Percentiles rank a stretch among this genome's conserved stretches.
These are phyloP conservation scores for Galeopsomyia nigrocyanea DNA, from an alignment of 2,888 invertebrate genomes.

Conservation along the genomic window DNA sequence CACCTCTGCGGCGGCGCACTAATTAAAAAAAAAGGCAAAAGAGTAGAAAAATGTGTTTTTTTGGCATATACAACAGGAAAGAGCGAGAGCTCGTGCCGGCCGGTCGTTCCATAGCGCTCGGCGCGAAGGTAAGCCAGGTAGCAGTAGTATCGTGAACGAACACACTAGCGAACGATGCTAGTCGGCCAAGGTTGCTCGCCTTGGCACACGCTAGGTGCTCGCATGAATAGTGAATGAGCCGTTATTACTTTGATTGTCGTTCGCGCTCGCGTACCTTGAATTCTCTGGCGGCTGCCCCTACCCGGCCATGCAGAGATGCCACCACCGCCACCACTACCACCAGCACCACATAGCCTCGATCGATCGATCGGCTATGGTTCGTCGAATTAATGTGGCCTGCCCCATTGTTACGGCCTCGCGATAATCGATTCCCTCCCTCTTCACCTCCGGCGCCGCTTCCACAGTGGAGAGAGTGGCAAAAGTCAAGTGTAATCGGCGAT, in stretches of 20 bases:
- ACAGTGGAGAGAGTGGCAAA: constrained; percentile 1
- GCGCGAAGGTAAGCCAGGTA: background rate
- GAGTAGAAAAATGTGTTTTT: no score
- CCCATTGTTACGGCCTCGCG: constrained; percentile 19
- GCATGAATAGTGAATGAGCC: constrained; percentile 59
- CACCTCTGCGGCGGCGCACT: no score
- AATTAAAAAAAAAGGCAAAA: no score
- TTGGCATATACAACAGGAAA: no score
- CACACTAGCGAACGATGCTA: constrained; percentile 58
- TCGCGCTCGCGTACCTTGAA: constrained; percentile 7
- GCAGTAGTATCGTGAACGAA: constrained; percentile 2
- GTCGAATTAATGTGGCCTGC: constrained; percentile 20
- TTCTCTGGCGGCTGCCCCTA: background rate
- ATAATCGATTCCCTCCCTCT: constrained; percentile 8
- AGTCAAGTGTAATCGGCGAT: constrained; percentile 21
- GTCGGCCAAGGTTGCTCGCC: constrained; percentile 59
- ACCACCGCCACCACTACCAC: background rate
- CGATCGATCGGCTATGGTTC: background rate
- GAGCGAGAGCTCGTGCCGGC: constrained; percentile 28
- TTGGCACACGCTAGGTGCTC: constrained; percentile 55
- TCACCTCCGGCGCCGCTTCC: background rate
- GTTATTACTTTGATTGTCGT: constrained; percentile 54
- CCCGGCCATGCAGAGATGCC: background rate
- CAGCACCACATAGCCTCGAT: no score
- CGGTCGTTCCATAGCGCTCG: constrained; percentile 24